Percentiles rank a stretch among this genome's conserved stretches.
Evolutionary conservation across 2,113 vertebrate genomes (phyloP).

Genomic region (Cisticola juncidis): DNA sequence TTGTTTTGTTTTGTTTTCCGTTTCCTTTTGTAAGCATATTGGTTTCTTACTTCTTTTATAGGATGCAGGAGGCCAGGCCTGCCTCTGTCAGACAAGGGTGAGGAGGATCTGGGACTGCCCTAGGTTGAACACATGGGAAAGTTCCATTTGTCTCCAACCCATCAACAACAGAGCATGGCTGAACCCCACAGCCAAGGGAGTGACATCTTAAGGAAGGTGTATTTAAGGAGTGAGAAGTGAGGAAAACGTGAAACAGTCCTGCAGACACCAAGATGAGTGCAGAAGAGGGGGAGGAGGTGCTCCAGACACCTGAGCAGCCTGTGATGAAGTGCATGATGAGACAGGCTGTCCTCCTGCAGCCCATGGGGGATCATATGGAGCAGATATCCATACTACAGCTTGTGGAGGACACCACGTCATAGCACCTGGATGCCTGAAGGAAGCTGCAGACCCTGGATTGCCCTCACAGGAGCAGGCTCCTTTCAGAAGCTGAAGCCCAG

Average conservation of each 20-base stretch:
- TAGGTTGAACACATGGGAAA: accelerated
- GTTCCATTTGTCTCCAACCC: accelerated
- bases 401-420: background rate
- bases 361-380: accelerated
- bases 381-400: background rate
- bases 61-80: background rate
- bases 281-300: background rate
- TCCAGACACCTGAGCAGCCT: background rate
- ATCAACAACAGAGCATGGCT: accelerated
- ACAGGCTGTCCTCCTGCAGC: background rate
- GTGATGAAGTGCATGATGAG: background rate
- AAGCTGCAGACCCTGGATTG: accelerated
- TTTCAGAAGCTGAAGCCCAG: background rate
- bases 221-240: background rate
- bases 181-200: background rate
- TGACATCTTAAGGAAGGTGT: accelerated
- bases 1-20: no score
- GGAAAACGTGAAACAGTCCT: background rate
- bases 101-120: background rate
- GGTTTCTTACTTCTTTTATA: background rate
- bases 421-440: background rate
- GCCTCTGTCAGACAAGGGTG: background rate
- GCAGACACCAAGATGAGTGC: background rate
- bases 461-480: background rate
- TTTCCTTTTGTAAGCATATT: background rate